A percentile compares a stretch with the other conserved stretches of the same genome.
phyloP scores from a whole-genome alignment of 2,888 invertebrate species.

The Coleophora flavipennella region DNA sequence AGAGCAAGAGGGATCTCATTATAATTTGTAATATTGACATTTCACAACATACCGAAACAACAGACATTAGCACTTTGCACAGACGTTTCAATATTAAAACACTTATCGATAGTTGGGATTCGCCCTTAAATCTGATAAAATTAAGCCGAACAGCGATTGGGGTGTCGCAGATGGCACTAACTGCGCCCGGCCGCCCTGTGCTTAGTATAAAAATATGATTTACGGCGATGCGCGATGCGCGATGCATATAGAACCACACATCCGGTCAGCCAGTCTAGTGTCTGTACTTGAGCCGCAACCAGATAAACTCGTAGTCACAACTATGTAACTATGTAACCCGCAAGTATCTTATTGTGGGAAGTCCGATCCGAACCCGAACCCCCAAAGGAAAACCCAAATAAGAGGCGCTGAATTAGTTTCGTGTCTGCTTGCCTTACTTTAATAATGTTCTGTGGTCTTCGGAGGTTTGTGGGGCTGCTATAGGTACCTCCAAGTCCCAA shows the following conservation, averaged over 20 bases:
- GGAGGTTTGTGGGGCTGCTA: slow-evolving; percentile 53
- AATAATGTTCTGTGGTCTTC: slow-evolving; percentile 61
- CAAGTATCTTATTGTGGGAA: slow-evolving; percentile 35
- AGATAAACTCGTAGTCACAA: slow-evolving; percentile 17
- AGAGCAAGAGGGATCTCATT: slow-evolving; percentile 16
- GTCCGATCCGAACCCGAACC: slow-evolving; percentile 33
- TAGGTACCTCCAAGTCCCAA: slow-evolving; percentile 31
- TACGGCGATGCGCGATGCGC: slow-evolving; percentile 34
- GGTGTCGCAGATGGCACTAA: slow-evolving; percentile 65
- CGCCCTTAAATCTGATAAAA: slow-evolving; percentile 57
- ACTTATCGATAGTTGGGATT: slow-evolving; percentile 53
- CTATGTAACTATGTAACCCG: slow-evolving; percentile 19
- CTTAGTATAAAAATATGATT: slow-evolving; percentile 64
- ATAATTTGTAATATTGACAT: too few relatives aligned
- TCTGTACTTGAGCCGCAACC: too few relatives aligned
- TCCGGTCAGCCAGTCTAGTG: slow-evolving; percentile 29
- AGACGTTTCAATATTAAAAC: slow-evolving; percentile 46
- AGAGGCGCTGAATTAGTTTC: slow-evolving; percentile 60
- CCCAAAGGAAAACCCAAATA: slow-evolving; percentile 49
- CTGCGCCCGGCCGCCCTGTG: slow-evolving; percentile 43
- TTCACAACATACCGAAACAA: slow-evolving; percentile 12
- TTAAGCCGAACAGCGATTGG: slow-evolving; percentile 55
- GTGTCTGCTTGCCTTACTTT: slow-evolving; percentile 58
- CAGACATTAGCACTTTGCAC: slow-evolving; percentile 28
- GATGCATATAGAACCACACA: slow-evolving; percentile 41